phyloP scores from a whole-genome alignment of 2,797 vertebrate species.

The Nannoperca australis region DNA sequence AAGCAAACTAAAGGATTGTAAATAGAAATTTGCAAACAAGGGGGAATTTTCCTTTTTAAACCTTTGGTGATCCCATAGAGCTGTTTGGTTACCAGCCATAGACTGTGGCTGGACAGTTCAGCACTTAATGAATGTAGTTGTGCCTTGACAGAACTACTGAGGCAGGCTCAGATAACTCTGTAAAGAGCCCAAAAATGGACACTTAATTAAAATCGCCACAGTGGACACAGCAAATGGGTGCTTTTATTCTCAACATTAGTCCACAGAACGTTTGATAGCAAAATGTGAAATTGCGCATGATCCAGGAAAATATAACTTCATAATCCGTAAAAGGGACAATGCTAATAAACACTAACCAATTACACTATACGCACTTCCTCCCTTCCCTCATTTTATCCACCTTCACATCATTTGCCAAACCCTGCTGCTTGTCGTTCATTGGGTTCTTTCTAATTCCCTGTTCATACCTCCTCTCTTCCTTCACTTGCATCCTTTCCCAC shows the following conservation, averaged over 20 bases:
- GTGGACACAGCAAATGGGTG: slow-evolving; percentile 2
- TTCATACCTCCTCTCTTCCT: not conserved
- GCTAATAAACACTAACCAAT: slow-evolving; percentile 26
- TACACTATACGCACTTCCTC: slow-evolving; percentile 7
- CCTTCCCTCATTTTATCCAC: slow-evolving; percentile 9
- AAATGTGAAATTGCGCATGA: slow-evolving; percentile 17
- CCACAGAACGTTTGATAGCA: slow-evolving; percentile 25
- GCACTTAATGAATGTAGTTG: not conserved
- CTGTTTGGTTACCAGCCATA: not conserved
- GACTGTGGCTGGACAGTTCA: not conserved
- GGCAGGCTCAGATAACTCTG: not conserved
- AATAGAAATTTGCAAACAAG: not conserved
- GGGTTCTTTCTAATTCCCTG: not conserved
- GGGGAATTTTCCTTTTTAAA: not conserved
- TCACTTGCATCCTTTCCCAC: not conserved
- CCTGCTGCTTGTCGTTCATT: slow-evolving; percentile 1
- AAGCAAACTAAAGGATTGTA: not conserved
- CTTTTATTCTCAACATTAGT: slow-evolving; percentile 23
- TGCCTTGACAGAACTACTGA: not conserved
- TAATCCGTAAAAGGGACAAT: slow-evolving; percentile 16
- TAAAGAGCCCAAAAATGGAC: not conserved
- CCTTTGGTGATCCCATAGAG: not conserved
- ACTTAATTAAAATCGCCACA: slow-evolving; percentile 16
- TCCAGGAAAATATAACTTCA: slow-evolving; percentile 12
- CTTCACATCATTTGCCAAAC: slow-evolving; percentile 11